Conservation (phyloP, 2,113 vertebrate species). For the Vanacampus margaritifer region DNA sequence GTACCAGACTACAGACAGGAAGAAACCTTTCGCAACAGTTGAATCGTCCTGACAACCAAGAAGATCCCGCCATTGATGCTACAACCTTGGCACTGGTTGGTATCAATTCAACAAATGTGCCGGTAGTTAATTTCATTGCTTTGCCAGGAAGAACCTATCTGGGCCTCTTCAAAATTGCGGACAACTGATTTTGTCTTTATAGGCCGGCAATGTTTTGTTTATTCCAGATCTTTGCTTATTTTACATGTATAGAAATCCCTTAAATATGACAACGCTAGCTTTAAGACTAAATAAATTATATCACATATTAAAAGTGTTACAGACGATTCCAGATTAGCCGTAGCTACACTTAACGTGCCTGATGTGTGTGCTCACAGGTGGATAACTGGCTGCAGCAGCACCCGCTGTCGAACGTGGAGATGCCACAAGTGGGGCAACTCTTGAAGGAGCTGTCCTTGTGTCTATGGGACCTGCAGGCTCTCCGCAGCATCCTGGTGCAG, state of each 20-base stretch:
- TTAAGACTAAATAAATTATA: not conserved
- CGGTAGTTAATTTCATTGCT: too few relatives aligned
- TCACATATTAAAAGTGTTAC: not conserved
- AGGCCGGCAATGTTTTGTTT: too few relatives aligned
- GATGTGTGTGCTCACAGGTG: slow-evolving; percentile 34
- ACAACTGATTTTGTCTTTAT: too few relatives aligned
- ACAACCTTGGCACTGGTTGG: slow-evolving; percentile 74
- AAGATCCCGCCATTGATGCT: slow-evolving; percentile 60
- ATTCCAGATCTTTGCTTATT: too few relatives aligned
- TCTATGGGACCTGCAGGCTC: slow-evolving; percentile 88
- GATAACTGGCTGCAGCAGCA: slow-evolving; percentile 65
- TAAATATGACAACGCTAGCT: not conserved
- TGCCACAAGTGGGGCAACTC: slow-evolving; percentile 77
- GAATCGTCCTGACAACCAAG: slow-evolving; percentile 71
- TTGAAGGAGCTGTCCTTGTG: slow-evolving; percentile 92
- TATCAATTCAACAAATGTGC: too few relatives aligned
- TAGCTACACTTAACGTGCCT: not conserved
- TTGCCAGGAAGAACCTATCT: too few relatives aligned
- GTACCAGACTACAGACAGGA: slow-evolving; percentile 62
- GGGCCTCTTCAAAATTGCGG: not conserved
- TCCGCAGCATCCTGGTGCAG: slow-evolving; percentile 89
- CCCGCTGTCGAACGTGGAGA: slow-evolving; percentile 52
- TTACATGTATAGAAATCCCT: too few relatives aligned
- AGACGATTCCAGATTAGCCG: not conserved
- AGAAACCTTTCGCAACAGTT: slow-evolving; percentile 64